Base-by-base conservation (phyloP, 2,113 vertebrate species). In the Hyperoodon ampullatus region DNA sequence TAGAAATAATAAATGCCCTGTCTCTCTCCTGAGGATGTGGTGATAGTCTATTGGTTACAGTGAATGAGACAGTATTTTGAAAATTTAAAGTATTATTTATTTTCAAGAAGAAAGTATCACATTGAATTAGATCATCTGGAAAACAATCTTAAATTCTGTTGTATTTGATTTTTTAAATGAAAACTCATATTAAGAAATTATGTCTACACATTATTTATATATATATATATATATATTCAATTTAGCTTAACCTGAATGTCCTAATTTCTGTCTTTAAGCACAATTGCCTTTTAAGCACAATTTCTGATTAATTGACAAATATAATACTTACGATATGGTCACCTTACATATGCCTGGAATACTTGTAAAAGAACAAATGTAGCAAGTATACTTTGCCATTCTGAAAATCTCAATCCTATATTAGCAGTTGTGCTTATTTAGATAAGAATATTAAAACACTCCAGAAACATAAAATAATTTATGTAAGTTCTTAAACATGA, bases 11-110 rank as follows among this genome's bases (percentile, higher is more conserved):
- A 60, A 50, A 23, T 66, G 16, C 1, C n/a, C 13, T 83, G 19
- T 7, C 33, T 94, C 35, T 75, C 28, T 83, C 21, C 82, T 61
- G 4, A 28, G 14, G 10, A 0, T 72, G 24, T 19, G 10, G 11
- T 85, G 35, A 58, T 87, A 82, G 7, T 30, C 3, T 83, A 12
- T 44, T 87, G 53, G 42, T 65, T 87, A 50, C 15, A 83, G 12
- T 72, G 10, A 23, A 44, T n/a, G 10, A 53, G 0, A 30, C 0
- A 39, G 6, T 60, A 71, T 53, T 88, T 84, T 72, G 39, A 84
- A 94, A 96, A 80, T 55, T 94, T 3, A 97, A 61, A 78, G 72
- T 80, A 33, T 60, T 81, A 33, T 55, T 63, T 93, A 35, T 42
- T 77, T 95, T 65, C 18, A 44, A 90, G 24, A 90, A 89, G 35